phyloP scores from a whole-genome alignment of 2,888 invertebrate genomes.

The Dione vanillae region DNA sequence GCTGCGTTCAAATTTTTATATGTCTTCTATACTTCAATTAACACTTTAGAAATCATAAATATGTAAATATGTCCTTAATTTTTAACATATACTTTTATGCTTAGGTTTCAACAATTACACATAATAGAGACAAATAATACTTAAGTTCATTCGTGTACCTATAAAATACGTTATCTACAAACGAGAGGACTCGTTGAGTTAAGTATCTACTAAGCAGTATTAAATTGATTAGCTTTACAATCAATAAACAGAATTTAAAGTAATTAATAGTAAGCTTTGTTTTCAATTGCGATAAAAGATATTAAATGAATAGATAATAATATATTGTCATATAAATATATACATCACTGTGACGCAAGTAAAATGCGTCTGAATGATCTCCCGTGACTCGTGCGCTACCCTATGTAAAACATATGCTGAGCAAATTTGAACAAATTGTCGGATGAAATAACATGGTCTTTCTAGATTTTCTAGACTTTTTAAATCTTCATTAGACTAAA shows the following conservation, averaged over 20 bases:
- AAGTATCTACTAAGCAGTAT: background rate
- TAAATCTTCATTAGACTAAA: no score
- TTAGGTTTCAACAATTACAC: no score
- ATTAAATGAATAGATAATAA: background rate
- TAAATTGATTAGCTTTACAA: slow-evolving; percentile 1
- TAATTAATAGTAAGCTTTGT: slow-evolving; percentile 10
- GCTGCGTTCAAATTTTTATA: no score
- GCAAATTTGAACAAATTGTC: no score
- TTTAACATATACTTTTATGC: no score
- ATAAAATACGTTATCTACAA: background rate
- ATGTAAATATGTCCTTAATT: no score
- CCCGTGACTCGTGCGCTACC: no score
- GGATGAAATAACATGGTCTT: no score
- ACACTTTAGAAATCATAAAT: no score
- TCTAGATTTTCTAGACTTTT: no score
- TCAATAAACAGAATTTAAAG: background rate
- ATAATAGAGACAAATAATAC: background rate
- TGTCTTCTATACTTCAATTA: no score
- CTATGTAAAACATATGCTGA: no score
- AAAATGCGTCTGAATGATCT: background rate
- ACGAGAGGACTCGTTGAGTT: background rate
- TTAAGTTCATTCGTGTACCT: background rate
- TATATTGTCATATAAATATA: background rate
- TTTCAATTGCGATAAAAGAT: background rate
- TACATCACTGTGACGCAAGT: background rate